Evolutionary conservation across 2,797 vertebrate species (phyloP), one percentile per base, ranked within the genome.

Genomic region (Sebastes baramenuke): DNA sequence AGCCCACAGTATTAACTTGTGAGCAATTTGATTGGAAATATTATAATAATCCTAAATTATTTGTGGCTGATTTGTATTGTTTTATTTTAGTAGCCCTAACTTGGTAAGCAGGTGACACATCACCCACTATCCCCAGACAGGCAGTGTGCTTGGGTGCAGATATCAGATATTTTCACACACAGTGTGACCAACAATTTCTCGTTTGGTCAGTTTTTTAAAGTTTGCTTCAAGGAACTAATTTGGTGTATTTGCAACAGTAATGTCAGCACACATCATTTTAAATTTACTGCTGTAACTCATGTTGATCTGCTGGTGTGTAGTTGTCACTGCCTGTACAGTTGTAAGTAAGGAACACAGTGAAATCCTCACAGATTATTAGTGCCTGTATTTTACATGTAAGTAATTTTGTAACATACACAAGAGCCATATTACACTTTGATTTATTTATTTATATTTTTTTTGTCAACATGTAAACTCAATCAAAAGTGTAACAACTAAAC

Each of bases 1-100:
- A 83, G 27, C n/a, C 12, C 20, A 60, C 52, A 67, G 32, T 72
- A 61, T 75, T 75, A 68, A 79, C 22, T 65, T 75, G 32, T 79
- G 52, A 81, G 49, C 29, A 18, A n/a, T 79, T 77, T n/a, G 24
- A 79, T 80, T 69, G 22, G 10, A 77, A 76, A 72, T 8, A 81
- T 80, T 80, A n/a, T 74, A 60, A 42, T 81, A 3, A 69, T 72
- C 18, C n/a, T 56, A 22, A 82, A 78, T 79, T 68, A 56, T 70
- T 69, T 6, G 6, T 54, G 29, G 25, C 20, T 34, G n/a, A 5
- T 66, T 77, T 86, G 54, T 70, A 20, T 72, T 49, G 46, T 72
- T 72, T 4, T 46, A 10, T 68, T 66, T 75, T 61, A 67, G 42
- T 52, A 11, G 13, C 10, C 14, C 6, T 42, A 32, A 77, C 18